Conservation (phyloP, 2,888 invertebrate genomes). For the Chloromyia formosa region DNA sequence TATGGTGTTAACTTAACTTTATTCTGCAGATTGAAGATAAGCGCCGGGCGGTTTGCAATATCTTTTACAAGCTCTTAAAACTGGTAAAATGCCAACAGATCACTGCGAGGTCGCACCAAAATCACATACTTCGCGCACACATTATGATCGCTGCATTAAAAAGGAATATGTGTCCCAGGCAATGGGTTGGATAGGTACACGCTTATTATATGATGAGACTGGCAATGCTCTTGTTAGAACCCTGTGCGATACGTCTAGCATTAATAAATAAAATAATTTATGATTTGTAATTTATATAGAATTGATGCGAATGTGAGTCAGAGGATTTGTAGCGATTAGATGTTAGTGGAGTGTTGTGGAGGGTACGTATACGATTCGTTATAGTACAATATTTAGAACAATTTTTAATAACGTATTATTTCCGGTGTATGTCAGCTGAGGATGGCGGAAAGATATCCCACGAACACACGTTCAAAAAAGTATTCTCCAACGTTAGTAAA, state of each 20-base stretch:
- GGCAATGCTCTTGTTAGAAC: background rate
- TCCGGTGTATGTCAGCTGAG: too few relatives aligned
- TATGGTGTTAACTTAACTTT: conserved; percentile 29
- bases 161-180: conserved; percentile 6
- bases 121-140: background rate
- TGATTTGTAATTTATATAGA: conserved; percentile 13
- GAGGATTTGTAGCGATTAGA: too few relatives aligned
- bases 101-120: conserved; percentile 8
- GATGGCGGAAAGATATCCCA: too few relatives aligned
- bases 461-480: too few relatives aligned
- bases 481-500: too few relatives aligned
- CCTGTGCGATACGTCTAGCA: conserved; percentile 12
- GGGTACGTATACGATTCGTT: too few relatives aligned
- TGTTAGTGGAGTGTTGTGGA: too few relatives aligned
- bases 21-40: conserved; percentile 34
- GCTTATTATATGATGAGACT: too few relatives aligned
- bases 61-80: conserved; percentile 34
- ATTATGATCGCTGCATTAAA: conserved; percentile 27
- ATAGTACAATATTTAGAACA: too few relatives aligned
- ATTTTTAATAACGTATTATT: too few relatives aligned
- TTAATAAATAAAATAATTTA: conserved; percentile 39
- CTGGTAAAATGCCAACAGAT: conserved; percentile 38
- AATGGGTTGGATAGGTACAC: too few relatives aligned
- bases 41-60: conserved; percentile 35
- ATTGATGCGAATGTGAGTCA: conserved; percentile 32